Conservation (phyloP, 2,888 invertebrate species). For the Galerucella calmariensis region DNA sequence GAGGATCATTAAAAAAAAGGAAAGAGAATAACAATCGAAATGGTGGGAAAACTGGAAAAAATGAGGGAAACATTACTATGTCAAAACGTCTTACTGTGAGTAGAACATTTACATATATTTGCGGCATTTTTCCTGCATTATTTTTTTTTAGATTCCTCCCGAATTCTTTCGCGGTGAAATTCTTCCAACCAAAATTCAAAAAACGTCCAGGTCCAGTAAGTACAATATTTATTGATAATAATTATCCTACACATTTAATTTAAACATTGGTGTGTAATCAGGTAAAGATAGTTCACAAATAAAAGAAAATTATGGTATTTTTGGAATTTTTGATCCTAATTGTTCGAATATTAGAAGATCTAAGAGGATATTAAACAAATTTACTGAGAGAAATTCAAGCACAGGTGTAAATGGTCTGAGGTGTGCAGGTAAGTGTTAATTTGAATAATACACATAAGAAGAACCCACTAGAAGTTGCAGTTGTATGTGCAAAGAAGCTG, state of each 20-base stretch:
- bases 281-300: slow-evolving; percentile 25
- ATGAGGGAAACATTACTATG: slow-evolving; percentile 47
- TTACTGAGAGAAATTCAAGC: neutral
- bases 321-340: slow-evolving; percentile 40
- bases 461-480: no score
- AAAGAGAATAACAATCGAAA: slow-evolving; percentile 33
- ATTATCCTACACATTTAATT: neutral
- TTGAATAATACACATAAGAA: neutral
- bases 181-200: slow-evolving; percentile 38
- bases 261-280: slow-evolving; percentile 23
- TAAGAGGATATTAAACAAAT: slow-evolving; percentile 43
- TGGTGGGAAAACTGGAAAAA: slow-evolving; percentile 34
- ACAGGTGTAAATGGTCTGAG: neutral
- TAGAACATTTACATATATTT: slow-evolving; percentile 11
- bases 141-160: slow-evolving; percentile 44
- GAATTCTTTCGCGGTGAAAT: slow-evolving; percentile 43
- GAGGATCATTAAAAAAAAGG: slow-evolving; percentile 31
- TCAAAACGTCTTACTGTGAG: slow-evolving; percentile 45
- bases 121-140: neutral
- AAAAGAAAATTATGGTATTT: slow-evolving; percentile 29
- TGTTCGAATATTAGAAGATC: slow-evolving; percentile 44
- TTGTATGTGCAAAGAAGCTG: no score
- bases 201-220: slow-evolving; percentile 36
- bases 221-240: slow-evolving; percentile 18
- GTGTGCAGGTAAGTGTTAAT: slow-evolving; percentile 4